Evolutionary conservation across 2,888 invertebrate genomes (phyloP).

Genomic region (Lasioglossum oenotherae): DNA sequence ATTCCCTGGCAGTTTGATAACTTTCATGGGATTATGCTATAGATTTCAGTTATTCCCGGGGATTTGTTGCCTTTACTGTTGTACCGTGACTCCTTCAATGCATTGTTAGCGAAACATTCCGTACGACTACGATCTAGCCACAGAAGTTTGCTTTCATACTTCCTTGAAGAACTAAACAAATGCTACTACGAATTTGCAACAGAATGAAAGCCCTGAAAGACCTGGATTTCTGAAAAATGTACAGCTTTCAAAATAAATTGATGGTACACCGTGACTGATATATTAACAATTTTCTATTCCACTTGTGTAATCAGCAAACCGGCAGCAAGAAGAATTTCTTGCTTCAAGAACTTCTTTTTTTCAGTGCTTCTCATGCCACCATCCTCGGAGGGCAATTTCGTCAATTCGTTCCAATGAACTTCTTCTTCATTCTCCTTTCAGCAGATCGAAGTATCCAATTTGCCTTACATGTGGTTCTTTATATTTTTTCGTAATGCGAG

Average conservation of each 20-base stretch:
- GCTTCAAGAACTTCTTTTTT: conserved; percentile 15
- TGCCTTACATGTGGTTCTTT: neutral
- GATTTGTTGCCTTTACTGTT: conserved; percentile 40
- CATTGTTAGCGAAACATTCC: conserved; percentile 8
- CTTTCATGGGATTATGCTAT: conserved; percentile 27
- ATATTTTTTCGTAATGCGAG: neutral
- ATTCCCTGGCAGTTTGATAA: conserved; percentile 51
- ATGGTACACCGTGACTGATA: neutral
- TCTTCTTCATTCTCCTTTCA: conserved; percentile 8
- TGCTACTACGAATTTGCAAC: neutral
- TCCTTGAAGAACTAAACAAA: neutral
- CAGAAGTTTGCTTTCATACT: neutral
- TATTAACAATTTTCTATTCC: neutral
- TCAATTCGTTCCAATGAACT: conserved; percentile 38
- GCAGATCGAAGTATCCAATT: neutral
- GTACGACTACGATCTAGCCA: neutral
- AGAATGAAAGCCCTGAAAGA: neutral
- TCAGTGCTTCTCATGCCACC: conserved; percentile 31
- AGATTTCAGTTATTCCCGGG: conserved; percentile 37
- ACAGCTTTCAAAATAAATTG: neutral
- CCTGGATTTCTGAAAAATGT: neutral
- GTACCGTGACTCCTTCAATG: neutral
- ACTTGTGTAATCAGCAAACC: conserved; percentile 5
- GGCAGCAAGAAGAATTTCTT: conserved; percentile 27
- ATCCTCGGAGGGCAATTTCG: conserved; percentile 25